These are phyloP conservation scores for Astatotilapia flaviijosephi DNA, from an alignment of 2,113 vertebrate species.

Conservation along the genomic window DNA sequence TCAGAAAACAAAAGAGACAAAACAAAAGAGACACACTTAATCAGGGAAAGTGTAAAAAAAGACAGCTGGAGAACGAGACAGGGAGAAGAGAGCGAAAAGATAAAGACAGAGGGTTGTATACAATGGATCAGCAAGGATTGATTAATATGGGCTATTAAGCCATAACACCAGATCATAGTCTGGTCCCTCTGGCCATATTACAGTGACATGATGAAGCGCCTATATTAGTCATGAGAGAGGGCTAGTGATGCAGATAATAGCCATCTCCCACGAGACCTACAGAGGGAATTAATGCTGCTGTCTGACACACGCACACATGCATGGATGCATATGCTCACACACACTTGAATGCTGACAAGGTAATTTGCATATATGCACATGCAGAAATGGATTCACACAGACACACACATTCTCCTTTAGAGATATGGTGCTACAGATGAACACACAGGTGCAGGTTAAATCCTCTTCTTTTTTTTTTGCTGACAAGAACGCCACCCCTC, in stretches of 20 bases:
- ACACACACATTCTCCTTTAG: not conserved
- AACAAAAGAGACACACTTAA: not conserved
- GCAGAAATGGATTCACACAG: not conserved
- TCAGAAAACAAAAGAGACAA: not conserved
- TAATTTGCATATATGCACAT: slow-evolving; percentile 22
- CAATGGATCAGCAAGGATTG: slow-evolving; percentile 42
- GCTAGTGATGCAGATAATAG: slow-evolving; percentile 71
- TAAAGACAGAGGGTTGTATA: slow-evolving; percentile 47
- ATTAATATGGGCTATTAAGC: slow-evolving; percentile 66
- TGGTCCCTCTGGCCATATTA: slow-evolving; percentile 63
- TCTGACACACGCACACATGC: slow-evolving; percentile 25
- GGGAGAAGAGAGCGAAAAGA: slow-evolving; percentile 26
- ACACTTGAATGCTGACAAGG: not conserved
- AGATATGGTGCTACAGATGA: not conserved
- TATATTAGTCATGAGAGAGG: slow-evolving; percentile 63
- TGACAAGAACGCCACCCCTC: not conserved
- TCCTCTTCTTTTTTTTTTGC: not conserved
- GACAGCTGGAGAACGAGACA: slow-evolving; percentile 32
- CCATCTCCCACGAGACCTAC: slow-evolving; percentile 56
- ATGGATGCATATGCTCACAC: not conserved
- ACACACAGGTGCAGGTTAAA: not conserved
- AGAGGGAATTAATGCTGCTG: slow-evolving; percentile 61
- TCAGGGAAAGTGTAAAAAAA: not conserved
- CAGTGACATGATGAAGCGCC: slow-evolving; percentile 61
- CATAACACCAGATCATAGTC: slow-evolving; percentile 68